Evolutionary conservation across 2,113 vertebrate species (phyloP), one percentile per base, ranked within the genome.

Genomic region (Panthera leo): DNA sequence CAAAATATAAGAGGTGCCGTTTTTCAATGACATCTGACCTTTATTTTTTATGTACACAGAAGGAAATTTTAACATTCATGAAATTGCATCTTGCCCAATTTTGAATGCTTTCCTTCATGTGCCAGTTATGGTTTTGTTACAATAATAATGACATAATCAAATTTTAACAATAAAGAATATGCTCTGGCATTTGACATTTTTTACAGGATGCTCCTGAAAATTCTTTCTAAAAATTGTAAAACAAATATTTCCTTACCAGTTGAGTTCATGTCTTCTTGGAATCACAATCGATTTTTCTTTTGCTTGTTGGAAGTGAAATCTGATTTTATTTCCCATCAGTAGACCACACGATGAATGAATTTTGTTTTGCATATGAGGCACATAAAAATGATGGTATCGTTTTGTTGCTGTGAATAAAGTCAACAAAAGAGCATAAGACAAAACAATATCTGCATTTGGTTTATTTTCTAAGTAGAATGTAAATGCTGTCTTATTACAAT

Each of bases 261-360:
- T 92, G 63, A 96, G 76, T 97, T 97, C 0, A 95, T 96, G 92
- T 97, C 89, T 97, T 75, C 94, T 97, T 94, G 92, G 96, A 97
- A 98, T 96, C 67, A 89, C 48, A 67, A 53, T n/a, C 58, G 8
- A 63, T 98, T 98, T 97, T 45, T 85, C 90, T 94, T 97, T 82
- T 86, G 51, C 92, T 97, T 80, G 19, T 67, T 89, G 71, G 61
- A 94, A 85, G 73, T 92, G 71, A 97, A 87, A 63, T 96, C 25
- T 97, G 85, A 70, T 36, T 95, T 94, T 19, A 94, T 18, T 90
- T 98, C 87, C 61, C 53, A 86, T 91, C 75, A 82, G 63, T 75
- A 25, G 14, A 85, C 23, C 19, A 85, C 36, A 88, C 6, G 25
- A 73, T 94, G 53, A 95, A 88, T 61, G 10, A n/a, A 67, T 89